Base-by-base conservation (phyloP, 2,888 invertebrate genomes). In the Amiota minor region DNA sequence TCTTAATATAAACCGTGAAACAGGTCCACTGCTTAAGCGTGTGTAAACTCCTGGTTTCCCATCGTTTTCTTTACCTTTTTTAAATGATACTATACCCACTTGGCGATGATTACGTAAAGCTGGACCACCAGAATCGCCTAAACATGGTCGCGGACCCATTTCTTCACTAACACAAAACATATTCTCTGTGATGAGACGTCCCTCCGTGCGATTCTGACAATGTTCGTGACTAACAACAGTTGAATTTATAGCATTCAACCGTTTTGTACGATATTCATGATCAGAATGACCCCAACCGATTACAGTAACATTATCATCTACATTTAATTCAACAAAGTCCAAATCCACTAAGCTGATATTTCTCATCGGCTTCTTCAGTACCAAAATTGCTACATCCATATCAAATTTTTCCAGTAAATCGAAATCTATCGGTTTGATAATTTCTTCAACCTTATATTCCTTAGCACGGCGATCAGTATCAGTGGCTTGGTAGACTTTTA, bases 11-110 rank as follows among this genome's bases (percentile, higher is more conserved):
- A 35, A 35, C 35, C 6, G 2, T 53, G 6, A 9, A 53, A 53
- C n/a, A 53, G 3, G 14, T 53, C 8, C n/a, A 53, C 53, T 53
- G 10, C 53, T 53, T 3, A 53, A 53, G 53, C 53, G 53, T n/a
- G 53, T 53, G n/a, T 53, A 53, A n/a, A 53, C 53, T n/a, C 53
- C 53, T n/a, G 53, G 53, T 53, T n/a, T 53, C 12, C 53, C 53
- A n/a, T 12, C 12, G n/a, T n/a, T 10, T 12, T 53, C 53, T n/a
- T 4, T n/a, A n/a, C 14, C 12, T 12, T 12, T 12, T 12, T n/a
- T n/a, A 53, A 53, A 53, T 53, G 53, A 53, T n/a, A 53, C 12
- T n/a, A 53, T 53, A n/a, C 53, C 53, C 53, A 53, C 53, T 53
- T 53, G 53, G 2, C 6, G 12, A n/a, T n/a, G 2, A 10, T 53